Conservation (phyloP, 2,888 invertebrate species). For the Stenotaenia linearis region DNA sequence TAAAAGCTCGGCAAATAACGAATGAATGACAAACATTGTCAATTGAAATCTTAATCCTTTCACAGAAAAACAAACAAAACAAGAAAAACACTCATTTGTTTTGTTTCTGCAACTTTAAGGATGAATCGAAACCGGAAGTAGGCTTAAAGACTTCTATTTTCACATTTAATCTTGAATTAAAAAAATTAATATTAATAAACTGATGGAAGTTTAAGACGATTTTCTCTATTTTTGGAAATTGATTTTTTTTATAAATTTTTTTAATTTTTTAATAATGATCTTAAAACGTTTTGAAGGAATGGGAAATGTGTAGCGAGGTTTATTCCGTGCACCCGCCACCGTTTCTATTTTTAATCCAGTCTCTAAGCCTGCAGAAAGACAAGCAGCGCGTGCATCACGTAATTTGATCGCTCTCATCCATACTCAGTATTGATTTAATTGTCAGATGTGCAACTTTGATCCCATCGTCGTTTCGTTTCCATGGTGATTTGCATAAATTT, state of each 20-base stretch:
- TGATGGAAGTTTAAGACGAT: no score
- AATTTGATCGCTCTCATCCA: slow-evolving; percentile 23
- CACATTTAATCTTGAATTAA: no score
- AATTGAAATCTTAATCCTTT: no score
- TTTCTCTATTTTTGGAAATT: no score
- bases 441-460: slow-evolving; percentile 23
- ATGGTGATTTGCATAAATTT: slow-evolving; percentile 21
- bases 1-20: no score
- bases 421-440: slow-evolving; percentile 24
- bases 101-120: no score
- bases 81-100: no score
- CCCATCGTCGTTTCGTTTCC: not conserved
- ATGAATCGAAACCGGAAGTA: not conserved
- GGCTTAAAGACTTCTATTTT: not conserved
- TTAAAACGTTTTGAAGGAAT: not conserved
- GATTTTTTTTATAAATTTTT: not conserved
- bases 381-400: slow-evolving; percentile 22
- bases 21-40: no score
- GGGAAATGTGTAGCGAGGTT: not conserved
- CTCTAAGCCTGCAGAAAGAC: slow-evolving; percentile 2
- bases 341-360: slow-evolving; percentile 14
- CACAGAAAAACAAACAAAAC: no score
- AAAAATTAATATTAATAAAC: no score
- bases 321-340: not conserved
- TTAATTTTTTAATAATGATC: not conserved